A percentile compares a stretch with the other conserved stretches of the same genome.
Conservation (phyloP, 2,113 vertebrate genomes). For the Meleagris gallopavo region DNA sequence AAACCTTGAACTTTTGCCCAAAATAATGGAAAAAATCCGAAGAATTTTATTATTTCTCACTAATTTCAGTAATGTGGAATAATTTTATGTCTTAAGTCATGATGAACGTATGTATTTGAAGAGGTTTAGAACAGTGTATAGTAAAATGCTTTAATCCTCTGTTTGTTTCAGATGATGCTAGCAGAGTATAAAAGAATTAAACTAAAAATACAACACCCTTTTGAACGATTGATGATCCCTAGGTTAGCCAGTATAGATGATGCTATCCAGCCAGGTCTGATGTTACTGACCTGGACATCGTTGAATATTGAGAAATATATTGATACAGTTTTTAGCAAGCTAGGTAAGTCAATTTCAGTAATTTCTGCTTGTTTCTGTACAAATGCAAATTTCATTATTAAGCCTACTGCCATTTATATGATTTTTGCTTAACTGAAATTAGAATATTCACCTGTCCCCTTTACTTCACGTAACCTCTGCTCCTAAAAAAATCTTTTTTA, state of each 20-base stretch:
- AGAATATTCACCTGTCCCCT: not conserved
- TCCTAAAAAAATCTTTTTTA: not conserved
- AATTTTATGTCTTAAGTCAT: not conserved
- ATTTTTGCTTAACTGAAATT: not conserved
- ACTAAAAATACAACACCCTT: constrained; percentile 83
- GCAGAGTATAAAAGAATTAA: constrained; percentile 89
- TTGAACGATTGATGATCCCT: constrained; percentile 82
- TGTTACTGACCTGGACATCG: constrained; percentile 89
- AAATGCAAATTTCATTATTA: not conserved
- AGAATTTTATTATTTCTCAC: not conserved
- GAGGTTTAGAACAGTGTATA: not conserved
- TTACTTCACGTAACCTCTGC: not conserved
- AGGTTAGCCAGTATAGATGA: constrained; percentile 86
- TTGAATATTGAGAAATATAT: constrained; percentile 90
- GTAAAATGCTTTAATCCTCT: not conserved
- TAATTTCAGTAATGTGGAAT: not conserved
- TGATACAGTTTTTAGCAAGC: constrained; percentile 75
- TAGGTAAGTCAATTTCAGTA: constrained; percentile 78
- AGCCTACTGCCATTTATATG: not conserved
- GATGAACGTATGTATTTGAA: not conserved
- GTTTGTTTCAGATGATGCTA: constrained; percentile 83
- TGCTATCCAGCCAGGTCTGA: constrained; percentile 87
- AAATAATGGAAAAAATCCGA: not conserved
- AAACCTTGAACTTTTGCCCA: not conserved
- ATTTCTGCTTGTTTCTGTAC: not conserved